Conservation (phyloP, 2,113 vertebrate genomes). For the Furnarius figulus region DNA sequence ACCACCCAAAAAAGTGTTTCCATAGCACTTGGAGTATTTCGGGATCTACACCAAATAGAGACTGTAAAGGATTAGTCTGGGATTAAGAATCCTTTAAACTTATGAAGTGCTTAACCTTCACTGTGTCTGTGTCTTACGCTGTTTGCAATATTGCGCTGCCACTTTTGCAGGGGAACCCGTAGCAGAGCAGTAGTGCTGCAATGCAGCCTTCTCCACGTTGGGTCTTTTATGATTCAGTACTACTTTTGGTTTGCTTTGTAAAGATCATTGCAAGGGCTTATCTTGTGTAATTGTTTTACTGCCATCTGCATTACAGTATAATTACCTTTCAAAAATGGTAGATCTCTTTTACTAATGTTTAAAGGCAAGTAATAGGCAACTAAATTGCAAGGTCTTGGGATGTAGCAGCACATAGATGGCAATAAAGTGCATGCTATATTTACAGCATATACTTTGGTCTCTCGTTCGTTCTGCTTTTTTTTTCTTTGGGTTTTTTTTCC, state of each 20-base stretch:
- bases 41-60: slow-evolving; percentile 15
- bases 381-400: slow-evolving; percentile 66
- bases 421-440: slow-evolving; percentile 57
- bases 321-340: slow-evolving; percentile 78
- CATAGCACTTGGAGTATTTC: background rate
- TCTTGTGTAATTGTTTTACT: slow-evolving; percentile 78
- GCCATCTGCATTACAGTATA: slow-evolving; percentile 78
- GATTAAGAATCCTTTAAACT: slow-evolving; percentile 49
- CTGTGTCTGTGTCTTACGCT: background rate
- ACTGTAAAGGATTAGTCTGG: slow-evolving; percentile 33
- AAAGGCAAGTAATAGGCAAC: slow-evolving; percentile 76
- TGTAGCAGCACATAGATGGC: slow-evolving; percentile 28
- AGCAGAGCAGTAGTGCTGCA: slow-evolving; percentile 47
- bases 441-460: background rate
- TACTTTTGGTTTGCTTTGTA: slow-evolving; percentile 66
- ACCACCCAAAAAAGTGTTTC: background rate
- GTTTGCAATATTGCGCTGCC: slow-evolving; percentile 10
- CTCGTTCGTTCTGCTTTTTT: background rate
- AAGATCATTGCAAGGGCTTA: slow-evolving; percentile 78
- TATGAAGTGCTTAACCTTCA: slow-evolving; percentile 41
- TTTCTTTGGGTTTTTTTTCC: background rate
- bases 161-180: slow-evolving; percentile 10
- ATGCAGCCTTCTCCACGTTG: slow-evolving; percentile 66
- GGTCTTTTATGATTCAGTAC: slow-evolving; percentile 69
- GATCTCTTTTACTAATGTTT: slow-evolving; percentile 74